Conservation (phyloP, 2,797 vertebrate species). For the Fundulus diaphanus region DNA sequence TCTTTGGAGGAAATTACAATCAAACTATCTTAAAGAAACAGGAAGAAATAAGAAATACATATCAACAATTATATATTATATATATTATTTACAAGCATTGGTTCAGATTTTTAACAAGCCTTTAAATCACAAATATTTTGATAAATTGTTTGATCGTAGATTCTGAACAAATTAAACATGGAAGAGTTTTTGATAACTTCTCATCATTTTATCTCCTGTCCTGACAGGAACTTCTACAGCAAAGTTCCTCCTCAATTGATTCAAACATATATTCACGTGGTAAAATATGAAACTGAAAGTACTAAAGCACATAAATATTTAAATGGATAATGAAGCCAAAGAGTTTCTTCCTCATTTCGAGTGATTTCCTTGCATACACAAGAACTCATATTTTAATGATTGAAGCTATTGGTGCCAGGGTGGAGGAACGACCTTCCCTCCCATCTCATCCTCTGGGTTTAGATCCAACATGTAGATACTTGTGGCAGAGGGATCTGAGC, state of each 20-base stretch:
- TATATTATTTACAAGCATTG: too few relatives aligned
- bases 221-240: not conserved
- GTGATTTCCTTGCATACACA: not conserved
- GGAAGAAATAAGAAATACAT: too few relatives aligned
- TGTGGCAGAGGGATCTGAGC: slow-evolving; percentile 1
- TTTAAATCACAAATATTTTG: too few relatives aligned
- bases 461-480: slow-evolving; percentile 16
- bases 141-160: too few relatives aligned
- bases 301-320: not conserved
- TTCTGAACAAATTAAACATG: too few relatives aligned
- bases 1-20: too few relatives aligned
- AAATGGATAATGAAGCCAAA: not conserved
- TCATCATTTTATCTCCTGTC: not conserved
- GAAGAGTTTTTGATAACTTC: too few relatives aligned
- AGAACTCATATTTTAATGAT: not conserved
- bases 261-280: not conserved
- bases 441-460: not conserved
- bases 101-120: too few relatives aligned
- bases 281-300: not conserved
- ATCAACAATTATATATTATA: too few relatives aligned
- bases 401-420: not conserved
- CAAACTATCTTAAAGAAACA: too few relatives aligned
- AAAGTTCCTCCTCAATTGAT: not conserved
- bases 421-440: slow-evolving; percentile 10
- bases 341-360: not conserved